Conservation (phyloP, 2,888 invertebrate genomes). For the Eurytoma adleriae region DNA sequence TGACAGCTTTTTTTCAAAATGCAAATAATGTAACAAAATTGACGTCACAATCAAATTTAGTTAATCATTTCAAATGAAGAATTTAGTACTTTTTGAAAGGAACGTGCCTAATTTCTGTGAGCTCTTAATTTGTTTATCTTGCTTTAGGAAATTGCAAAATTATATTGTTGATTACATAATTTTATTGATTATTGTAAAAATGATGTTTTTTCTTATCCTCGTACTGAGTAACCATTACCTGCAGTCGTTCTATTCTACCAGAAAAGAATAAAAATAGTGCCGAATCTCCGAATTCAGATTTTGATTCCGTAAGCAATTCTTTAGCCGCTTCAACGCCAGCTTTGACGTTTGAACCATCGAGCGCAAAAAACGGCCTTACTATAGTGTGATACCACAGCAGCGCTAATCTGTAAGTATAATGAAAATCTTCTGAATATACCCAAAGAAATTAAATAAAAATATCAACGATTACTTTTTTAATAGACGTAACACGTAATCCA, state of each 20-base stretch:
- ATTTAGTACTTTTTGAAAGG: too few relatives aligned
- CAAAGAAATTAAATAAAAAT: neutral
- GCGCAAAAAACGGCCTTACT: constrained; percentile 82
- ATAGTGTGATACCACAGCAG: constrained; percentile 84
- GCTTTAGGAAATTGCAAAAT: too few relatives aligned
- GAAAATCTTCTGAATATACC: neutral
- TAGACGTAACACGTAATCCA: too few relatives aligned
- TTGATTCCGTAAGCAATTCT: constrained; percentile 78
- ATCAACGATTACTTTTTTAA: too few relatives aligned
- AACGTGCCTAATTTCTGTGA: too few relatives aligned
- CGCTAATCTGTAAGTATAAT: constrained; percentile 60
- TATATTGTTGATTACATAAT: too few relatives aligned
- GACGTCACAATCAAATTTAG: neutral
- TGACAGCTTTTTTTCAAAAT: neutral
- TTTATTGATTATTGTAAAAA: too few relatives aligned
- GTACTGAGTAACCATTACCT: constrained; percentile 75
- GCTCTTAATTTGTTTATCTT: too few relatives aligned
- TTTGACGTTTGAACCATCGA: constrained; percentile 80
- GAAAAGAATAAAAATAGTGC: constrained; percentile 83
- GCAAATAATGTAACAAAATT: neutral
- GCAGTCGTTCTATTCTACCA: constrained; percentile 80
- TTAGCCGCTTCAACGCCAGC: constrained; percentile 79
- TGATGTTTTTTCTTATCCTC: too few relatives aligned
- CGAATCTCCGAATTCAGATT: constrained; percentile 79
- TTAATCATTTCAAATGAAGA: too few relatives aligned